A percentile compares a stretch with the other conserved stretches of the same genome.
These are phyloP conservation scores for Eucera pruinosa DNA, from an alignment of 2,888 invertebrate genomes.

Conservation along the genomic window DNA sequence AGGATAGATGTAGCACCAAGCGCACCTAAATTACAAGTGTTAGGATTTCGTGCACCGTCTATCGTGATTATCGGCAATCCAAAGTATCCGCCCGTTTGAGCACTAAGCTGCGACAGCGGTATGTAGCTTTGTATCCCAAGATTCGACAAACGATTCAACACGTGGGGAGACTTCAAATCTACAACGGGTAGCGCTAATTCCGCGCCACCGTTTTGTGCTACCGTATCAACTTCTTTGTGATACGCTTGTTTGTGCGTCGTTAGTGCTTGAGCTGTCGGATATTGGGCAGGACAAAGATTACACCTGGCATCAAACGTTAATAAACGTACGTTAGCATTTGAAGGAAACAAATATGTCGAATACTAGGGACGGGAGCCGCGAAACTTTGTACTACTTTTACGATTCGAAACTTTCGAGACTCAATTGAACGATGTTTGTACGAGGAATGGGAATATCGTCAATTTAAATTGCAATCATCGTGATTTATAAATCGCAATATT, in stretches of 20 bases:
- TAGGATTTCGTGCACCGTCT: constrained; percentile 87
- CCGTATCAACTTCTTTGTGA: constrained; percentile 85
- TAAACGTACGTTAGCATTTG: neutral
- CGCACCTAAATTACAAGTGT: constrained; percentile 86
- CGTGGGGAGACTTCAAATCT: constrained; percentile 89
- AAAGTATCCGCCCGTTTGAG: constrained; percentile 87
- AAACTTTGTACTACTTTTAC: too few relatives aligned
- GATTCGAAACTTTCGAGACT: too few relatives aligned
- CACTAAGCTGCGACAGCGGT: constrained; percentile 88
- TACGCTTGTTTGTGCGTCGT: constrained; percentile 88
- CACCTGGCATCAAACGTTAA: constrained; percentile 84
- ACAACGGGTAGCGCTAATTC: constrained; percentile 91
- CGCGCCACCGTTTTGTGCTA: constrained; percentile 82
- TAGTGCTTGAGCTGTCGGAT: constrained; percentile 87
- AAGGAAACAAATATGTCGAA: too few relatives aligned
- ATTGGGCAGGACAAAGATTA: constrained; percentile 90
- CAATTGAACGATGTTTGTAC: too few relatives aligned
- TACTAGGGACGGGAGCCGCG: too few relatives aligned
- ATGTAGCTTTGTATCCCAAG: constrained; percentile 91
- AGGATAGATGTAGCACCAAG: constrained; percentile 90
- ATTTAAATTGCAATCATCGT: too few relatives aligned
- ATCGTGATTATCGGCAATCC: constrained; percentile 90
- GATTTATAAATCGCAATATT: too few relatives aligned
- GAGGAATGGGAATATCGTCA: too few relatives aligned
- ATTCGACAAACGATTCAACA: constrained; percentile 87